Conservation (phyloP, 2,888 invertebrate genomes). For the Parnassius orleans region DNA sequence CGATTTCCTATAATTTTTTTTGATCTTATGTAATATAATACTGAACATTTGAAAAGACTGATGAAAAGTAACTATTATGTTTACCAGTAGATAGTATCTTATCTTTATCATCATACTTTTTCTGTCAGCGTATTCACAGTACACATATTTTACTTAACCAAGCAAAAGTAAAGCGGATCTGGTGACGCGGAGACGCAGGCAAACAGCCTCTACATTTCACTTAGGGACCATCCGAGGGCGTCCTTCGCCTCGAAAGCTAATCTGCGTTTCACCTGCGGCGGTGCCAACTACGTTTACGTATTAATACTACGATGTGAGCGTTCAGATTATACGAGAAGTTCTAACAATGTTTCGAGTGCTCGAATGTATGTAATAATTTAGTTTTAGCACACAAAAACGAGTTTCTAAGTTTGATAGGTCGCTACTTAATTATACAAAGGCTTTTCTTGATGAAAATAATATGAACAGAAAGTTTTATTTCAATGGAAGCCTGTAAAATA, state of each 20-base stretch:
- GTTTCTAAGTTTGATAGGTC: no score
- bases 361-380: neutral
- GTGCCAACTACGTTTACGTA: conserved; percentile 13
- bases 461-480: no score
- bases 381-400: no score
- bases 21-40: no score
- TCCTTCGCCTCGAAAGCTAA: conserved; percentile 23
- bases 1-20: no score
- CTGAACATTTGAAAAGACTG: no score
- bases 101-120: no score
- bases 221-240: conserved; percentile 17
- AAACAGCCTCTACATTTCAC: conserved; percentile 23
- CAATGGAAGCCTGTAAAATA: no score
- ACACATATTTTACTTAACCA: neutral
- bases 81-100: no score
- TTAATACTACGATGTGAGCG: conserved; percentile 20
- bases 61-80: no score
- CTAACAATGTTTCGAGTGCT: conserved; percentile 2
- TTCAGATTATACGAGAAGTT: conserved; percentile 17
- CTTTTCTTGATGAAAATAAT: no score
- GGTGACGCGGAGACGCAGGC: conserved; percentile 9
- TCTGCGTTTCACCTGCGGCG: conserved; percentile 31
- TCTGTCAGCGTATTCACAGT: neutral
- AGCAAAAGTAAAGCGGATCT: conserved; percentile 8
- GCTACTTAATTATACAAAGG: no score